Evolutionary conservation across 2,113 vertebrate genomes (phyloP), one percentile per base, ranked within the genome.

Genomic region (Pluvialis apricaria): DNA sequence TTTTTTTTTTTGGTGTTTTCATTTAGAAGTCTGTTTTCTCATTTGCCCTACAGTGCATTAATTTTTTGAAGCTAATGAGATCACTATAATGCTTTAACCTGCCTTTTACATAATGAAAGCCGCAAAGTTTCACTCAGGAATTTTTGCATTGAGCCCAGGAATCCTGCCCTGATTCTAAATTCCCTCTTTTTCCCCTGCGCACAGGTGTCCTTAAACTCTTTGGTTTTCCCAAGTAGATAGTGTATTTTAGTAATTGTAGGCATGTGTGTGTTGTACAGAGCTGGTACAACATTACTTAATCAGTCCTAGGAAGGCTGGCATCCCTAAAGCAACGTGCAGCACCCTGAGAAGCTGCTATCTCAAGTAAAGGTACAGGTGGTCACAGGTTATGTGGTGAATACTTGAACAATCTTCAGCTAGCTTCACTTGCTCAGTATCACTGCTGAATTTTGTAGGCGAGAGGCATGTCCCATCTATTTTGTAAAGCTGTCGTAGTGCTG

Each of bases 361-460:
- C 16, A 47, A 38, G 66, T 26, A 17, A 49, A 49, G 51, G 17
- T 28, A 18, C 12, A 79, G 29, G 19, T 55, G 45, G 32, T n/a
- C 10, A 4, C 22, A 11, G 11, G 4, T 11, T 40, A 0, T 40
- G 38, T 71, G 79, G 6, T 47, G 40, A n/a, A 55, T 32, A 8
- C 9, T 66, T 47, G 7, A 49, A 29, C 26, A 8, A 32, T 26
- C 55, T 71, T 62, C 34, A 58, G 36, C 57, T 72, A 20, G 14
- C 49, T 71, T 64, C 25, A 6, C 40, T 72, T 61, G 55, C 40
- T 65, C 25, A 55, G 8, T 8, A 4, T 15, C 25, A 26, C 1
- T 57, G 54, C 34, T 73, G 28, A 22, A 25, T 72, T 57, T 34
- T 34, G 11, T 24, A 54, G 47, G 62, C 28, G 64, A 72, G n/a